phyloP scores from a whole-genome alignment of 2,113 vertebrate genomes.

The Bucco capensis region DNA sequence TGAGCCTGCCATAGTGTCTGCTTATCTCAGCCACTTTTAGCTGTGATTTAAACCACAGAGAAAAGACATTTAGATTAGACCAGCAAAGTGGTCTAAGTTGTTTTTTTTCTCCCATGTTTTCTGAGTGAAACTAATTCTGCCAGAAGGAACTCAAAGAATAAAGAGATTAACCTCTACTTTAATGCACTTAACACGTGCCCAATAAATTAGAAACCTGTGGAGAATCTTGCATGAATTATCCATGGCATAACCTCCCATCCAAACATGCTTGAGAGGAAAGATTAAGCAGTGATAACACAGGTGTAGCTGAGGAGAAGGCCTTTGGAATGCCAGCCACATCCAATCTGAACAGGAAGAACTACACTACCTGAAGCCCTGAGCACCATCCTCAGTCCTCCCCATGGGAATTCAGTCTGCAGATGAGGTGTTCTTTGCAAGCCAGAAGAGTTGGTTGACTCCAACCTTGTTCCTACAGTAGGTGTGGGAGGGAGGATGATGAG shows the following conservation, averaged over 20 bases:
- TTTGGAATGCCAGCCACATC: not conserved
- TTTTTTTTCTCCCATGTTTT: not conserved
- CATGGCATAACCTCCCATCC: not conserved
- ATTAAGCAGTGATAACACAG: not conserved
- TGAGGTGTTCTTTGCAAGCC: not conserved
- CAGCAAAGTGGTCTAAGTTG: not conserved
- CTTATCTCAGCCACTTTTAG: not conserved
- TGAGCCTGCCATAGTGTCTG: not conserved
- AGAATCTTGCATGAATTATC: not conserved
- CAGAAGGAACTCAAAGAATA: not conserved
- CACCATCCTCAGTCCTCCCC: not conserved
- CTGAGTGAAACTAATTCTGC: not conserved
- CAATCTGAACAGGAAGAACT: not conserved
- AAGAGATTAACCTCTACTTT: not conserved
- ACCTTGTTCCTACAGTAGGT: not conserved
- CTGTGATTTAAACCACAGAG: not conserved
- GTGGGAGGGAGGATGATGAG: not conserved
- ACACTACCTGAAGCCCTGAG: not conserved
- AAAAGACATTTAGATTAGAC: not conserved
- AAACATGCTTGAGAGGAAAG: not conserved
- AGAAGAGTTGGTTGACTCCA: not conserved
- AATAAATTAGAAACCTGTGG: not conserved
- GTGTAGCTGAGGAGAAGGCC: not conserved
- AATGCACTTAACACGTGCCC: not conserved
- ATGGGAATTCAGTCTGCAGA: not conserved